Base-by-base conservation (phyloP, 2,888 invertebrate species). In the Tetramorium bicarinatum region DNA sequence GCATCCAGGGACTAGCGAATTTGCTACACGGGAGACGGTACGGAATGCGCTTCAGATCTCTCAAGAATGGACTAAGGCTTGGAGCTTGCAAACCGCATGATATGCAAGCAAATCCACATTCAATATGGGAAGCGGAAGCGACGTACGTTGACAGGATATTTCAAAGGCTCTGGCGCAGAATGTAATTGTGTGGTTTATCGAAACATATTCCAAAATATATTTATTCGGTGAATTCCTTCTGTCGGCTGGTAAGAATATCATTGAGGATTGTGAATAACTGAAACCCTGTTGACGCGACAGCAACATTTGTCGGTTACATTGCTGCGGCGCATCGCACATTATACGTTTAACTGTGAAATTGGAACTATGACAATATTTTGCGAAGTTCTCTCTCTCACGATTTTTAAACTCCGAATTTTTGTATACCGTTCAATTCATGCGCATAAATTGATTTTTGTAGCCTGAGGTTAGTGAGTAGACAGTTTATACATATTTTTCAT, bases 371-470 rank as follows among this genome's bases (percentile, higher is more conserved):
- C 13, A 54, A 77, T 77, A 77, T 67, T 54, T 67, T n/a, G 67
- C 9, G 25, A 41, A 52, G 54, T 0, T 41, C 34, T 44, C 3
- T 38, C 3, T 38, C 25, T 47, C 41, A 18, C 25, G 21, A 18
- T 67, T 77, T 77, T 56, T 56, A 44, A 77, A 44, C 3, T 34
- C 9, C n/a, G 15, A 64, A 34, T 52, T 76, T 76, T 77, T 77
- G 69, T 29, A 9, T 44, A 44, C 56, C 11, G 44, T 69, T 69
- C 56, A 69, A 67, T 67, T 69, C 56, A 56, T 56, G 69, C 29
- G 56, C 77, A 69, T 69, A 77, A 67, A 77, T 77, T 52, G 69
- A 77, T 69, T 44, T 44, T 77, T 29, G 25, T 77, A 69, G 56
- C 69, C 56, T 49, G 64, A 76, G 52, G 66, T 47, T 29, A 54